These are phyloP conservation scores for Poecilobothrus nobilitatus DNA, from an alignment of 2,888 invertebrate genomes.

Conservation along the genomic window DNA sequence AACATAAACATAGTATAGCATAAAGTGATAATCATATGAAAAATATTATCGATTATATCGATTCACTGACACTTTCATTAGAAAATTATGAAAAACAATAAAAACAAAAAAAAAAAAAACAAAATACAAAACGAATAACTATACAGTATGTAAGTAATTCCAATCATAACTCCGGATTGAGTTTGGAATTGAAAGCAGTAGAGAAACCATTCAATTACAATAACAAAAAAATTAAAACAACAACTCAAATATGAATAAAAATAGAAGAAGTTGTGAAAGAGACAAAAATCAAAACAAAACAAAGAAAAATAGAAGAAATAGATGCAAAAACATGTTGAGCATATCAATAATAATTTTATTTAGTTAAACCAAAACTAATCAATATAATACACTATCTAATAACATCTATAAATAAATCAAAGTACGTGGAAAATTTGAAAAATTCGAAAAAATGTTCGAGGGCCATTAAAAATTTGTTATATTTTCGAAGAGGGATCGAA, in stretches of 20 bases:
- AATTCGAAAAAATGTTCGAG: no score
- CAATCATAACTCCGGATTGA: background rate
- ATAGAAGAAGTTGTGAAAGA: background rate
- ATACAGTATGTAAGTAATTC: no score
- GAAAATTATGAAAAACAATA: background rate
- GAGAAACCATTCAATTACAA: background rate
- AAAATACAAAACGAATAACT: no score
- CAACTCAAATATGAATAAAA: background rate
- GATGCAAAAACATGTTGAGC: background rate
- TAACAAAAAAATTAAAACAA: background rate
- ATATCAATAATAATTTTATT: background rate
- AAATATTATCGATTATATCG: background rate
- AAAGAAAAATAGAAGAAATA: background rate
- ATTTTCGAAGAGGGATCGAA: no score
- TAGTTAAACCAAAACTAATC: background rate
- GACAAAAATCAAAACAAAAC: no score
- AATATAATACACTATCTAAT: background rate
- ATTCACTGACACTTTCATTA: conserved; percentile 3
- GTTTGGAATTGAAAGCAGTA: background rate
- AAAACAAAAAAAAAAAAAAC: background rate
- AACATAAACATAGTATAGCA: no score
- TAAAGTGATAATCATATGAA: background rate
- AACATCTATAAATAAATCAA: no score
- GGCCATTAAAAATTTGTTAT: no score
- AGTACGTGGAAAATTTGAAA: no score